Conservation (phyloP, 1,140 invertebrate species). For the Ladona fulva region DNA sequence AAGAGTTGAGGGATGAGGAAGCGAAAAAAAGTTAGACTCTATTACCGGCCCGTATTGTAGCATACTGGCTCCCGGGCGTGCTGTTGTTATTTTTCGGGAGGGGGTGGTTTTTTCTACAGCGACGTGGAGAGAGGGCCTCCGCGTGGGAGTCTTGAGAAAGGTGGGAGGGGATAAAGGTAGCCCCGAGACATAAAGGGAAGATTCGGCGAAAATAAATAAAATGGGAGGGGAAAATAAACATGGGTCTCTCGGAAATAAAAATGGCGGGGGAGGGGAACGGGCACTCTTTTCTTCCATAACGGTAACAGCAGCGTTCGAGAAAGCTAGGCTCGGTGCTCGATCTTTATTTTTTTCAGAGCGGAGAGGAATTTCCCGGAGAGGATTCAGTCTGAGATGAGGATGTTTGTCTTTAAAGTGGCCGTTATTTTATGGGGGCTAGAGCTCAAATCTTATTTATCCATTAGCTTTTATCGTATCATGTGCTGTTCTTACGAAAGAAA, state of each 20-base stretch:
- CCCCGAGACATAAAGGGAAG: not conserved
- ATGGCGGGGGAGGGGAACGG: not conserved
- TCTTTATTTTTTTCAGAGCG: too few relatives aligned
- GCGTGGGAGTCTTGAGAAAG: not conserved
- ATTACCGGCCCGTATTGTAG: not conserved
- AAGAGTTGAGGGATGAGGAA: not conserved
- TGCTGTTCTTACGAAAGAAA: too few relatives aligned
- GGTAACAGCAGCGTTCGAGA: too few relatives aligned
- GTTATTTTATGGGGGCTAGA: too few relatives aligned
- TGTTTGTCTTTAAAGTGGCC: too few relatives aligned
- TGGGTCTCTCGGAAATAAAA: not conserved
- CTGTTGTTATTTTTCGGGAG: not conserved
- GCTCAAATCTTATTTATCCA: too few relatives aligned
- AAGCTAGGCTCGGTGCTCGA: too few relatives aligned
- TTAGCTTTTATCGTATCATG: too few relatives aligned
- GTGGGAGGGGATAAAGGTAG: not conserved
- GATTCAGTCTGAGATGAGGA: too few relatives aligned
- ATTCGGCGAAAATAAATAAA: not conserved
- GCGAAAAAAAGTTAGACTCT: conserved; percentile 6
- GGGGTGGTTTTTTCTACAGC: not conserved
- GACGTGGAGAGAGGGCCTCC: not conserved
- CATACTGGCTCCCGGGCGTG: not conserved
- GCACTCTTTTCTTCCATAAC: too few relatives aligned
- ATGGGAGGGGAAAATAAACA: not conserved
- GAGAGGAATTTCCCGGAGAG: too few relatives aligned